phyloP scores from a whole-genome alignment of 2,113 vertebrate genomes.

The Macaca fascicularis region DNA sequence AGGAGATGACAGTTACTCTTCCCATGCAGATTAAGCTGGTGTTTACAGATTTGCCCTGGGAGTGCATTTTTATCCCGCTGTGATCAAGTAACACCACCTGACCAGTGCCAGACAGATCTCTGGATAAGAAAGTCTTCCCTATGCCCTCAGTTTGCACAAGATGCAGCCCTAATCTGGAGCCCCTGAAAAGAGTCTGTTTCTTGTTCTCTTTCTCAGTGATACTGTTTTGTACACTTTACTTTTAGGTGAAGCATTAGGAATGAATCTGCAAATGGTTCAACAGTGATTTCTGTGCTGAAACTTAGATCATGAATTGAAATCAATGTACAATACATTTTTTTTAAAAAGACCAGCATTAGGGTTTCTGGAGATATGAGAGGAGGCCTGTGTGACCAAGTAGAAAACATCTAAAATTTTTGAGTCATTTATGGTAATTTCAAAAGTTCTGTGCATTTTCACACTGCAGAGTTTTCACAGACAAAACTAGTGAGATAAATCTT shows the following conservation, averaged over 20 bases:
- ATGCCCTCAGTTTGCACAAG: slow-evolving; percentile 76
- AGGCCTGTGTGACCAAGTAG: not conserved
- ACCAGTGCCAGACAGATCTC: slow-evolving; percentile 90
- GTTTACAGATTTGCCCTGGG: slow-evolving; percentile 95
- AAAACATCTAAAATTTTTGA: not conserved
- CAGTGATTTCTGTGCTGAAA: not conserved
- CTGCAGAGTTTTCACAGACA: slow-evolving; percentile 12
- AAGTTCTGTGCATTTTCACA: slow-evolving; percentile 55
- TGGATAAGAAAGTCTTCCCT: slow-evolving; percentile 80
- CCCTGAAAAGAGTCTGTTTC: not conserved
- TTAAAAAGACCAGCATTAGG: not conserved
- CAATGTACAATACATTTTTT: not conserved
- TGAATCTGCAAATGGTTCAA: not conserved
- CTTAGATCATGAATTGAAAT: not conserved
- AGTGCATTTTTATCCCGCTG: slow-evolving; percentile 91
- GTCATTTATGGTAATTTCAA: not conserved
- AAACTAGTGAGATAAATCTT: not conserved
- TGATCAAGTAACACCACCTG: slow-evolving; percentile 88
- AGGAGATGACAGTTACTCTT: slow-evolving; percentile 92
- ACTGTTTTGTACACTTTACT: not conserved
- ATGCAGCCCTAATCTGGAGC: slow-evolving; percentile 60
- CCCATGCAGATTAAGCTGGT: slow-evolving; percentile 96
- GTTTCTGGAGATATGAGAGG: not conserved
- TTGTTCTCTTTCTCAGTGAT: not conserved
- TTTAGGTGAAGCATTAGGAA: not conserved